Percentiles rank a stretch among this genome's conserved stretches.
Evolutionary conservation across 2,888 invertebrate species (phyloP).

Genomic region (Cacoxenus indagator): DNA sequence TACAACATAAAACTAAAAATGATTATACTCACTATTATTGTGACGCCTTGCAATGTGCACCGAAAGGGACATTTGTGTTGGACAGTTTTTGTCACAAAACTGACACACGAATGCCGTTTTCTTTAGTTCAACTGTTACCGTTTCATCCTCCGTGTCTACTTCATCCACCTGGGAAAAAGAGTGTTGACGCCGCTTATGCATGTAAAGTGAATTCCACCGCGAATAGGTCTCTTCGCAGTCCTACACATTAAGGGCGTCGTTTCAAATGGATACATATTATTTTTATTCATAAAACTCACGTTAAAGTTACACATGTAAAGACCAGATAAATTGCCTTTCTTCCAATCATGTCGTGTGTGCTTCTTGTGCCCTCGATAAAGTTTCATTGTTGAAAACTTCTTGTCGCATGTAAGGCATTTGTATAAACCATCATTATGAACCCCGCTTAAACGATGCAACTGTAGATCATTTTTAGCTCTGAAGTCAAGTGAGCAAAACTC

Average conservation of each 20-base stretch:
- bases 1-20: not conserved
- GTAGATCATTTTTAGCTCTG: slow-evolving; percentile 47
- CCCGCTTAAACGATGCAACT: slow-evolving; percentile 55
- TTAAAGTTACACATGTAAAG: slow-evolving; percentile 60
- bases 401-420: slow-evolving; percentile 48
- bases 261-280: not conserved
- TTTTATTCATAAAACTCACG: slow-evolving; percentile 40
- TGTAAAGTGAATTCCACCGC: slow-evolving; percentile 63
- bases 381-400: slow-evolving; percentile 48
- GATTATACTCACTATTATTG: slow-evolving; percentile 59
- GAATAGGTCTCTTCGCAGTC: slow-evolving; percentile 58
- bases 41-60: slow-evolving; percentile 68
- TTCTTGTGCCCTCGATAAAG: slow-evolving; percentile 45
- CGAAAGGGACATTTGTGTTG: slow-evolving; percentile 66
- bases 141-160: slow-evolving; percentile 1
- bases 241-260: slow-evolving; percentile 35
- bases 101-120: slow-evolving; percentile 50
- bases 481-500: slow-evolving; percentile 65
- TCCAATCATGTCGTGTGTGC: slow-evolving; percentile 42
- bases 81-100: slow-evolving; percentile 63
- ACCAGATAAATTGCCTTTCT: slow-evolving; percentile 42
- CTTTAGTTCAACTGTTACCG: not conserved
- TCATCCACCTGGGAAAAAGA: slow-evolving; percentile 13
- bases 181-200: slow-evolving; percentile 57
- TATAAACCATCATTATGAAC: slow-evolving; percentile 51